A percentile compares a stretch with the other conserved stretches of the same genome.
These are phyloP conservation scores for Megaceryle torquata DNA, from an alignment of 2,113 vertebrate species.

Conservation along the genomic window DNA sequence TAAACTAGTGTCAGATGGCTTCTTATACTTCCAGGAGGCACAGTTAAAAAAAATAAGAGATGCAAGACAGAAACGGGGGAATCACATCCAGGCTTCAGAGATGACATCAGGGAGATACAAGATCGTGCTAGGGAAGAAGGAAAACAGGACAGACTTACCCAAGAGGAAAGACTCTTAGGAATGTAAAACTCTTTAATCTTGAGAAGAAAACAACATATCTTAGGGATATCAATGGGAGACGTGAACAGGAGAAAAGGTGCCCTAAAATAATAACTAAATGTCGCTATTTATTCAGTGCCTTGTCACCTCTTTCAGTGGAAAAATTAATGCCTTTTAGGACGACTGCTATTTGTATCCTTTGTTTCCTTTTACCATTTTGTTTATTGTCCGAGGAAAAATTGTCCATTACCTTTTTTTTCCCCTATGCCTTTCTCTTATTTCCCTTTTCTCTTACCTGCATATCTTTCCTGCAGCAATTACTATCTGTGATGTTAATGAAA, in stretches of 20 bases:
- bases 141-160: too few species aligned
- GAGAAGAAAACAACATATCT: not conserved
- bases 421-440: not conserved
- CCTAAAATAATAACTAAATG: not conserved
- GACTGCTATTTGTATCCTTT: not conserved
- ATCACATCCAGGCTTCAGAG: not conserved
- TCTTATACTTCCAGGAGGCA: not conserved
- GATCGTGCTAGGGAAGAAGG: not conserved
- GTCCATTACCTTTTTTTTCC: accelerated
- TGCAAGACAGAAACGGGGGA: not conserved
- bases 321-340: not conserved
- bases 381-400: not conserved
- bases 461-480: not conserved
- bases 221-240: not conserved
- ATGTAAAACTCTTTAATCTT: not conserved
- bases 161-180: not conserved
- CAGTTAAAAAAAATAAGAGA: not conserved
- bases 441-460: not conserved
- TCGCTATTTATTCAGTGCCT: not conserved
- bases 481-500: not conserved
- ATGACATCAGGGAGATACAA: not conserved
- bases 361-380: not conserved
- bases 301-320: not conserved
- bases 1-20: not conserved
- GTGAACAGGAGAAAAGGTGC: not conserved